Evolutionary conservation across 2,113 vertebrate genomes (phyloP), one percentile per base, ranked within the genome.

Genomic region (Thermophis baileyi): DNA sequence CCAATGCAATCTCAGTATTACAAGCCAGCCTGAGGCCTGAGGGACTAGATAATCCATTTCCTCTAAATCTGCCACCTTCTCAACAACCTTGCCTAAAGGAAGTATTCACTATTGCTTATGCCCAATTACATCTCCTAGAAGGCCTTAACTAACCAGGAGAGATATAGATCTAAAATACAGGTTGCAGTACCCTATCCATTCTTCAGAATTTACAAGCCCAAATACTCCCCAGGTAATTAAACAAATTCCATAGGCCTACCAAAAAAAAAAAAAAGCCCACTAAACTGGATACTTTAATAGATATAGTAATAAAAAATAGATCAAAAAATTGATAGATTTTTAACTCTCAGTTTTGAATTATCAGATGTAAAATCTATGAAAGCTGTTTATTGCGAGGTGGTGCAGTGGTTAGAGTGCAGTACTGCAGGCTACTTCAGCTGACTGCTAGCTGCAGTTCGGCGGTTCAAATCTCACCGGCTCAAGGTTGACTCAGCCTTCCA

Each of bases 321-420:
- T 46, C 2, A 2, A 35, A 3, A n/a, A 89, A 16, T 53, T 12
- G 3, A 55, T 55, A 16, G 88, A 89, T 54, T 89, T 89, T 40
- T 55, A 53, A 5, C 51, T 44, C 20, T 10, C 51, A 54, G 93
- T 93, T 94, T 55, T 92, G 0, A 40, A 30, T 3, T 3, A 91
- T 93, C 94, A 96, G 87, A 96, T 95, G 96, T 95, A 22, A 86
- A 81, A 93, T 30, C 20, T 81, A 90, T 22, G 27, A 51, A 40
- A 22, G 24, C 4, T 96, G 90, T 97, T 97, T 96, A n/a, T n/a
- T n/a, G n/a, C n/a, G n/a, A n/a, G n/a, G n/a, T n/a, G n/a, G n/a
- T n/a, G n/a, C n/a, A n/a, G n/a, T n/a, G n/a, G n/a, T n/a, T n/a
- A n/a, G n/a, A n/a, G n/a, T n/a, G n/a, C n/a, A n/a, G n/a, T n/a